phyloP scores from a whole-genome alignment of 2,113 vertebrate genomes.

The Indri indri region DNA sequence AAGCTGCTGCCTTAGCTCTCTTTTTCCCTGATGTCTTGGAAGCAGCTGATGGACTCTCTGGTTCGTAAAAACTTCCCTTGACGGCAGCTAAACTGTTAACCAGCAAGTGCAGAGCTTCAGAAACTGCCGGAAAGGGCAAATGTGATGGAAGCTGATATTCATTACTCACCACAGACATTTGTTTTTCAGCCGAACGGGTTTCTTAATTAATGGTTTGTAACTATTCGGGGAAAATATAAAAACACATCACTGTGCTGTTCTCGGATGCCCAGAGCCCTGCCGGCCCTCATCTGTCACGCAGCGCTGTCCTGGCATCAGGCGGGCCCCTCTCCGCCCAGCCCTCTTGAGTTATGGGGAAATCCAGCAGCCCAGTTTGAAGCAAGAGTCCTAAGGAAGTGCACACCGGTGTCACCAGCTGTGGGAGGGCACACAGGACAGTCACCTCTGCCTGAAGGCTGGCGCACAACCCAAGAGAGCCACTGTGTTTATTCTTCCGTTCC shows the following conservation, averaged over 20 bases:
- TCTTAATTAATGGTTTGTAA: conserved; percentile 47
- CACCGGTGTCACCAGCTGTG: not conserved
- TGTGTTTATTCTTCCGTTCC: conserved; percentile 27
- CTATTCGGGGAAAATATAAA: conserved; percentile 35
- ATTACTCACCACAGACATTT: conserved; percentile 51
- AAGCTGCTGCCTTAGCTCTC: not conserved
- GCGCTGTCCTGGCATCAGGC: not conserved
- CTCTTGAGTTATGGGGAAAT: not conserved
- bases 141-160: conserved; percentile 44
- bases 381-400: not conserved
- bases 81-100: not conserved
- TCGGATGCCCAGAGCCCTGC: not conserved
- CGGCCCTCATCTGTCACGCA: not conserved
- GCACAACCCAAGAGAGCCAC: no score
- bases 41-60: rapidly evolving
- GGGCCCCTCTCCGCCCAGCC: not conserved
- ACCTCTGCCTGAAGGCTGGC: not conserved
- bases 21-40: not conserved
- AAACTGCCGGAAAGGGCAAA: conserved; percentile 54
- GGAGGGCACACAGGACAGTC: not conserved
- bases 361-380: not conserved
- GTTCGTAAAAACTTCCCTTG: not conserved
- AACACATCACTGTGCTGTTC: not conserved
- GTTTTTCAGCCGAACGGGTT: conserved; percentile 67
- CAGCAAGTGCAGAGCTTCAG: not conserved